A percentile compares a stretch with the other conserved stretches of the same genome.
phyloP scores from a whole-genome alignment of 2,888 invertebrate genomes.

The Tiliacea aurago region DNA sequence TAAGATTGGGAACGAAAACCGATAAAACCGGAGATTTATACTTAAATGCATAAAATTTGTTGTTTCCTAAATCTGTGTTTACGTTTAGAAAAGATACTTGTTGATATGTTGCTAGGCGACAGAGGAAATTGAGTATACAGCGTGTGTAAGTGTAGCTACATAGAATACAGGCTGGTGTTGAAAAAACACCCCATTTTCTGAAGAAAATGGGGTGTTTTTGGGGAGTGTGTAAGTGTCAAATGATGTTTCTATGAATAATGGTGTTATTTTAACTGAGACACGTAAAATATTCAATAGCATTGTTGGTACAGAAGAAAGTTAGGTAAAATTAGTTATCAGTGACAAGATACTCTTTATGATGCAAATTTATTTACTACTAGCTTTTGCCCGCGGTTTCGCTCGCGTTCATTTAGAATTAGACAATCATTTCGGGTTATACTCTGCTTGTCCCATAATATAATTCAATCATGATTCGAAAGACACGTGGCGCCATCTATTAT shows the following conservation, averaged over 20 bases:
- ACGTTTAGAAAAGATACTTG: constrained; percentile 28
- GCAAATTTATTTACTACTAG: neutral
- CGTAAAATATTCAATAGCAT: neutral
- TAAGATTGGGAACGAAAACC: constrained; percentile 38
- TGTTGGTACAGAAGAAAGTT: neutral
- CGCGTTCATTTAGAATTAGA: too few species aligned
- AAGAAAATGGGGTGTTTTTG: neutral
- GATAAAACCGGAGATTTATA: constrained; percentile 59
- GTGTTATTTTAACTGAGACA: neutral
- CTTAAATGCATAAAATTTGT: constrained; percentile 50
- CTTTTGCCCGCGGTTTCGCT: too few species aligned
- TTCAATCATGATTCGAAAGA: too few species aligned
- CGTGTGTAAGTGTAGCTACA: neutral
- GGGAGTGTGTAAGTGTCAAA: neutral
- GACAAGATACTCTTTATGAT: neutral
- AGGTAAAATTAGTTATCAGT: neutral
- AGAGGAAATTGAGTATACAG: neutral
- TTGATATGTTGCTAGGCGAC: constrained; percentile 20
- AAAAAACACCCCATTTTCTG: too few species aligned
- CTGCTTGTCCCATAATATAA: too few species aligned
- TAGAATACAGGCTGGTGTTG: neutral
- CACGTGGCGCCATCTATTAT: too few species aligned
- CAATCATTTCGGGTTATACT: too few species aligned
- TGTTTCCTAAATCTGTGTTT: constrained; percentile 37
- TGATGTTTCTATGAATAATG: constrained; percentile 4